Evolutionary conservation across 2,888 invertebrate genomes (phyloP).

Genomic region (Scaptodrosophila latifasciaeformis): DNA sequence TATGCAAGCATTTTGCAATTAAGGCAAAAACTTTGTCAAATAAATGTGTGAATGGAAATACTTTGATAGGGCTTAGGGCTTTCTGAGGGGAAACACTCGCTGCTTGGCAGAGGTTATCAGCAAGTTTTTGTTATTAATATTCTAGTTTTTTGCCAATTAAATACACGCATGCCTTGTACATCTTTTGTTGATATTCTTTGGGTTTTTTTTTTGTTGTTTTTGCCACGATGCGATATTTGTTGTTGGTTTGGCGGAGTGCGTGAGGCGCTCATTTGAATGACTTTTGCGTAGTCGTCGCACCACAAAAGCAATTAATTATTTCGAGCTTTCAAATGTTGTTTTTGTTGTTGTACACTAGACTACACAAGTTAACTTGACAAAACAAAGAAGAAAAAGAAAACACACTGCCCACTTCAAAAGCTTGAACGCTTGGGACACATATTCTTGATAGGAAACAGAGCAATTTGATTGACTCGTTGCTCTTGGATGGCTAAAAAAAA

Average conservation of each 20-base stretch:
- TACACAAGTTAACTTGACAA: no score
- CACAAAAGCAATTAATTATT: slow-evolving; percentile 7
- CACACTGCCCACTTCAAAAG: background rate
- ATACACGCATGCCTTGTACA: background rate
- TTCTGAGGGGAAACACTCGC: no score
- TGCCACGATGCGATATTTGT: background rate
- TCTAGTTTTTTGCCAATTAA: slow-evolving; percentile 2
- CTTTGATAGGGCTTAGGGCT: no score
- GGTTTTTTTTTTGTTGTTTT: background rate
- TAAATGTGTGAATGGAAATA: background rate
- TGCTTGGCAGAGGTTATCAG: slow-evolving; percentile 1
- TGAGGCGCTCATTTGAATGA: slow-evolving; percentile 5
- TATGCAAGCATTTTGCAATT: slow-evolving; percentile 37
- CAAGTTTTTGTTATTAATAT: slow-evolving; percentile 3
- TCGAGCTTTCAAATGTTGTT: background rate
- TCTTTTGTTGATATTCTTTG: slow-evolving; percentile 1
- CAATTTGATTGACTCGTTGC: background rate
- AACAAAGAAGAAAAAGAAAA: background rate
- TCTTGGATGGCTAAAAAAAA: background rate
- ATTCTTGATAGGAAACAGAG: no score
- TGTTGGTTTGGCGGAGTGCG: background rate
- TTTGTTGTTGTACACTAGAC: background rate
- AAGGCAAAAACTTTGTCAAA: slow-evolving; percentile 23
- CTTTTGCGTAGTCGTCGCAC: background rate
- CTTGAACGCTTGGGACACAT: no score